A percentile compares a stretch with the other conserved stretches of the same genome.
These are phyloP conservation scores for Sebastes steindachneri DNA, from an alignment of 2,797 vertebrate genomes.

Conservation along the genomic window DNA sequence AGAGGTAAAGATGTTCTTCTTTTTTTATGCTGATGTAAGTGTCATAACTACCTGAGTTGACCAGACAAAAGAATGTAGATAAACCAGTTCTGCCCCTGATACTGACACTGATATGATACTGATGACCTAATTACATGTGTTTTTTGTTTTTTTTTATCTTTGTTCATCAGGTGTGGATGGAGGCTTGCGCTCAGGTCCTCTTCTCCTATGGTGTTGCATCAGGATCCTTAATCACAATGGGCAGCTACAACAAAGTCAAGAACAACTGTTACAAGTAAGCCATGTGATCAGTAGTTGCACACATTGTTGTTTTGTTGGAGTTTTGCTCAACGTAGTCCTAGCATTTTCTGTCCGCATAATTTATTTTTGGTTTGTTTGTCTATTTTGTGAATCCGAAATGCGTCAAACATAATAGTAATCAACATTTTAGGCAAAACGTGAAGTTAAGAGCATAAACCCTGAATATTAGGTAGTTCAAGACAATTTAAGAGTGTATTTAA, in stretches of 20 bases:
- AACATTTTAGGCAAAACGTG: too few relatives aligned
- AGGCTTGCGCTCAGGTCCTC: conserved; percentile 72
- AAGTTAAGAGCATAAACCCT: too few relatives aligned
- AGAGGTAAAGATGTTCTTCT: neutral
- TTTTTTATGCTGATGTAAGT: neutral
- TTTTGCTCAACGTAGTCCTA: neutral
- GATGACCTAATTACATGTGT: neutral
- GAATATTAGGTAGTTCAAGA: too few relatives aligned
- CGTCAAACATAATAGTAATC: too few relatives aligned
- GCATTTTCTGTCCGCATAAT: neutral
- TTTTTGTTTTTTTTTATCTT: neutral
- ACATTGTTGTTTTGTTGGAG: neutral
- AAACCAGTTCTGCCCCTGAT: neutral
- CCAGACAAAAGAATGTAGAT: neutral
- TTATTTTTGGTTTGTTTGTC: neutral
- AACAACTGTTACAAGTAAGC: conserved; percentile 74
- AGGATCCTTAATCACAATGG: conserved; percentile 60
- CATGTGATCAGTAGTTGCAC: neutral
- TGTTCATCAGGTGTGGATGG: conserved; percentile 71
- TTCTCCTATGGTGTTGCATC: conserved; percentile 69
- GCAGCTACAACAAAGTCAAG: conserved; percentile 73
- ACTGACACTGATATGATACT: neutral
- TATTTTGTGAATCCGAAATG: neutral
- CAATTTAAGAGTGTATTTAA: too few relatives aligned
- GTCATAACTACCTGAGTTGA: neutral